phyloP scores from a whole-genome alignment of 1,140 invertebrate species.

The Drosophila rufa region DNA sequence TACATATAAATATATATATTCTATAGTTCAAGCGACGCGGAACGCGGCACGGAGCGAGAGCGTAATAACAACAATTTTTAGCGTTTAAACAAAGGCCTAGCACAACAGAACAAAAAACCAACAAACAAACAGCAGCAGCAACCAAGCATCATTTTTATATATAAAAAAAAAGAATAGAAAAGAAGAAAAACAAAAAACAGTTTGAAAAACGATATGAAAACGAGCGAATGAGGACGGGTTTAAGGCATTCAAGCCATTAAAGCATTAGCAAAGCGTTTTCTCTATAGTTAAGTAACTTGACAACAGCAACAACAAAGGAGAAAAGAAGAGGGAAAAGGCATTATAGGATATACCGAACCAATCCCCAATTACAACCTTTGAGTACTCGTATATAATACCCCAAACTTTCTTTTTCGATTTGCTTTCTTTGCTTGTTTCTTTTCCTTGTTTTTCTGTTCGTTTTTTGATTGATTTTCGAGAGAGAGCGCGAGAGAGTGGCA shows the following conservation, averaged over 20 bases:
- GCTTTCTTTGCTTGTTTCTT: constrained; percentile 6
- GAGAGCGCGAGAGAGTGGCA: background rate
- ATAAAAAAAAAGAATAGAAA: constrained; percentile 17
- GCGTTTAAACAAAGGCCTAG: constrained; percentile 69
- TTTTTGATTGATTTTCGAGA: background rate
- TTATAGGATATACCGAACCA: constrained; percentile 1
- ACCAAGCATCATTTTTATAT: constrained; percentile 56
- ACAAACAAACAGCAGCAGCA: constrained; percentile 26
- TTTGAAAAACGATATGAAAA: constrained; percentile 11
- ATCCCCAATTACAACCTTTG: background rate
- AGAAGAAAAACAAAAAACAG: constrained; percentile 12
- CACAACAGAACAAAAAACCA: constrained; percentile 55
- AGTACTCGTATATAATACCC: constrained; percentile 7
- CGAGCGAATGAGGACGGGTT: constrained; percentile 8
- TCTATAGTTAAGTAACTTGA: constrained; percentile 58
- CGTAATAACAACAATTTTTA: constrained; percentile 53
- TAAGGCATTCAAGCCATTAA: constrained; percentile 7
- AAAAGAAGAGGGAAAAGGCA: constrained; percentile 1
- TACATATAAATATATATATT: constrained; percentile 58
- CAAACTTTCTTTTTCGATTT: constrained; percentile 6
- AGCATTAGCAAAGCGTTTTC: constrained; percentile 70
- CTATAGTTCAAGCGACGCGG: constrained; percentile 66
- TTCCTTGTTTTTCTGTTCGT: constrained; percentile 7
- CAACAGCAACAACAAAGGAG: constrained; percentile 14
- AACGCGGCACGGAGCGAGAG: constrained; percentile 54